Evolutionary conservation across 2,888 invertebrate genomes (phyloP).

Genomic region (Watsonalla binaria): DNA sequence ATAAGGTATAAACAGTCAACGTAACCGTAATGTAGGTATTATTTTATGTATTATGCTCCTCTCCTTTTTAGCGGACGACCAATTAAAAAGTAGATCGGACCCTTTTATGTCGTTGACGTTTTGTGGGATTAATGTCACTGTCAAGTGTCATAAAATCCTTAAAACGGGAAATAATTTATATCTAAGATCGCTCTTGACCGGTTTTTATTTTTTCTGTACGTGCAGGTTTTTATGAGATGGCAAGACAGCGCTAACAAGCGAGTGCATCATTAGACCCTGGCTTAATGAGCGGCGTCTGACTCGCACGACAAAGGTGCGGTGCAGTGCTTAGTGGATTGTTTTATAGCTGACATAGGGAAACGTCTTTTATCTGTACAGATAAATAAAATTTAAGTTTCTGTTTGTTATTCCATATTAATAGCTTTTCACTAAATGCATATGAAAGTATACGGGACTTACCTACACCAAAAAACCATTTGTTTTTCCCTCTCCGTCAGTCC

Average conservation of each 20-base stretch:
- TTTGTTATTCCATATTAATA: too few species aligned
- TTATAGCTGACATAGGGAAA: background rate
- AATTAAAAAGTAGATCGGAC: background rate
- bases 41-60: too few species aligned
- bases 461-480: too few species aligned
- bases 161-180: background rate
- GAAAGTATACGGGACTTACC: too few species aligned
- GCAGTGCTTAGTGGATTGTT: slow-evolving; percentile 8
- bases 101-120: slow-evolving; percentile 1
- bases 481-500: too few species aligned
- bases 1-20: too few species aligned
- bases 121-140: slow-evolving; percentile 2
- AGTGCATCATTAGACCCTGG: slow-evolving; percentile 54
- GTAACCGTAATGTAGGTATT: too few species aligned
- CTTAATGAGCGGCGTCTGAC: slow-evolving; percentile 44
- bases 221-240: slow-evolving; percentile 34
- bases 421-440: too few species aligned
- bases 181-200: slow-evolving; percentile 24
- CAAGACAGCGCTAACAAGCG: slow-evolving; percentile 53
- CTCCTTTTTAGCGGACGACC: too few species aligned
- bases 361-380: background rate
- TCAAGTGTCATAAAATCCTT: background rate
- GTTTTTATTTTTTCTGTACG: slow-evolving; percentile 23
- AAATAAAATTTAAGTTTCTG: too few species aligned
- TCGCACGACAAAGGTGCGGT: slow-evolving; percentile 22